phyloP scores from a whole-genome alignment of 2,888 invertebrate genomes.

The Luperina nickerlii region DNA sequence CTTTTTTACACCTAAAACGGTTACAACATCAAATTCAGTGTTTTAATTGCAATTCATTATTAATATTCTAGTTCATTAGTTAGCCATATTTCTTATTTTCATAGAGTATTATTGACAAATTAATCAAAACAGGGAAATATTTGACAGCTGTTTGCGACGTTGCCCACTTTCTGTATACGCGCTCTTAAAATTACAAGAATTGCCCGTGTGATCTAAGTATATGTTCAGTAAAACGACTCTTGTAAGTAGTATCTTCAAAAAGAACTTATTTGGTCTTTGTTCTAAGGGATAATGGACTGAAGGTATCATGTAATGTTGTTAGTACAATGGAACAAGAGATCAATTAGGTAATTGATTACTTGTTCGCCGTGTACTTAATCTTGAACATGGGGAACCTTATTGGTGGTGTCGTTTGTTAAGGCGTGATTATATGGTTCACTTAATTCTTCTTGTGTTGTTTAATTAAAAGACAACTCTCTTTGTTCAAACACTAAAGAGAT shows the following conservation, averaged over 20 bases:
- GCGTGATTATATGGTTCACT: constrained; percentile 14
- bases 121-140: too few species aligned
- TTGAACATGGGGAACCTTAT: constrained; percentile 5
- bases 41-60: too few species aligned
- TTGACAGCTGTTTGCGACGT: too few species aligned
- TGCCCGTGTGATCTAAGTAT: not conserved
- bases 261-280: constrained; percentile 11
- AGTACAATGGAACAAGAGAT: constrained; percentile 24
- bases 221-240: not conserved
- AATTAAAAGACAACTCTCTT: not conserved
- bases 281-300: constrained; percentile 24
- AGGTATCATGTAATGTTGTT: constrained; percentile 33
- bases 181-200: too few species aligned
- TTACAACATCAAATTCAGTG: too few species aligned
- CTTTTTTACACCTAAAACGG: too few species aligned
- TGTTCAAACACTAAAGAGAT: not conserved
- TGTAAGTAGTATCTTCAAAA: not conserved
- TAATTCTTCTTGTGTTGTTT: constrained; percentile 21
- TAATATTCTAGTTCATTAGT: too few species aligned
- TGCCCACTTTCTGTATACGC: too few species aligned
- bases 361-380: constrained; percentile 24
- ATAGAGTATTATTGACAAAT: too few species aligned
- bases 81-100: too few species aligned
- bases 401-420: constrained; percentile 19
- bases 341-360: constrained; percentile 46